Conservation (phyloP, 2,113 vertebrate genomes). For the Entosphenus tridentatus region DNA sequence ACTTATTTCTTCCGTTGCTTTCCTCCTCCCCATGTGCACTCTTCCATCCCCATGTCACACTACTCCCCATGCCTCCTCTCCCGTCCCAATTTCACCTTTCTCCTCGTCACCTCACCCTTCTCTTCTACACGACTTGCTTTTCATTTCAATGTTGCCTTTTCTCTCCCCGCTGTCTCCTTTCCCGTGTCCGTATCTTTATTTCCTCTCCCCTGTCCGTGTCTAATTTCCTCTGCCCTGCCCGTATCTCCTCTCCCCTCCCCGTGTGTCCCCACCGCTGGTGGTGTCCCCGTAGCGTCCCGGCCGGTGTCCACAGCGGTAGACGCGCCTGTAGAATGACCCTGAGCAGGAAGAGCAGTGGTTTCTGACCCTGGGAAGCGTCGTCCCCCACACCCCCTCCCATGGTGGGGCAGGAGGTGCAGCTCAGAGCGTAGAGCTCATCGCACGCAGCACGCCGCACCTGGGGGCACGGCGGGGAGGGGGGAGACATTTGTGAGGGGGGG, state of each 20-base stretch:
- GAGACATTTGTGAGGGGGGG: no score
- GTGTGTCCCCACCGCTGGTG: slow-evolving; percentile 51
- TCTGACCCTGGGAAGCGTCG: slow-evolving; percentile 21
- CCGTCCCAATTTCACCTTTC: no score
- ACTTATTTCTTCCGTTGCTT: no score
- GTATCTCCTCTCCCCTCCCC: no score
- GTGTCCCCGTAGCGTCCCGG: slow-evolving; percentile 87
- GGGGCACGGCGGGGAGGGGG: slow-evolving; percentile 6
- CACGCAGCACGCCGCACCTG: slow-evolving; percentile 89
- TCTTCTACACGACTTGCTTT: not conserved
- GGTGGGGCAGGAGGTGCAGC: slow-evolving; percentile 68
- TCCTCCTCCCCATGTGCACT: no score
- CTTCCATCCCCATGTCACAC: no score
- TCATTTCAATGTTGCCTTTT: not conserved
- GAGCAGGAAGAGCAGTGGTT: slow-evolving; percentile 79
- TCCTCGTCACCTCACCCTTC: no score
- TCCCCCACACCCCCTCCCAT: slow-evolving; percentile 10
- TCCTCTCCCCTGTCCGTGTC: no score
- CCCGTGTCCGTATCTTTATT: no score
- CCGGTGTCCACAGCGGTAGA: slow-evolving; percentile 87
- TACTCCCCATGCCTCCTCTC: no score
- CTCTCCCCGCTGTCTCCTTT: no score
- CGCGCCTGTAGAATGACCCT: slow-evolving; percentile 67
- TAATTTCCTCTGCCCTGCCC: no score
- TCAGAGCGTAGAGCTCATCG: slow-evolving; percentile 84